Base-by-base conservation (phyloP, 2,797 vertebrate species). In the Lagorchestes hirsutus region DNA sequence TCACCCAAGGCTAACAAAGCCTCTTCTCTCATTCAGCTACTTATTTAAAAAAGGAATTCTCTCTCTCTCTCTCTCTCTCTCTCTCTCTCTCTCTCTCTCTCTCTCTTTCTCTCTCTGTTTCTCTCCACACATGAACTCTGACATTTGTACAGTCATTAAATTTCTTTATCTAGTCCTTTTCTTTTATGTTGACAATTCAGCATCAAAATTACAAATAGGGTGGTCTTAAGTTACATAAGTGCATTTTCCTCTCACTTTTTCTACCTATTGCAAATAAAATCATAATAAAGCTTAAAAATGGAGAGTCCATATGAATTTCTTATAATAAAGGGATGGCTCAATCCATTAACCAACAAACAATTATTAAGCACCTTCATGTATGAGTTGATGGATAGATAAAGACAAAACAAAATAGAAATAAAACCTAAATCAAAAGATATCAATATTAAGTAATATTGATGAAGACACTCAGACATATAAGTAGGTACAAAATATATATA, bases 141-240 rank as follows among this genome's bases (percentile, higher is more conserved):
- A 92, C 92, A 95, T 96, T 97, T 97, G 93, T 87, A n/a, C 67
- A 94, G 50, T 97, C 97, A 98, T 98, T 97, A 97, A 96, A 97
- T 97, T 97, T 97, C 97, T 97, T 98, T 97, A 97, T 98, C 96
- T 96, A 94, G 91, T 87, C 96, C 94, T 97, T 97, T 97, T 95
- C 57, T 95, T 97, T 97, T 90, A 91, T 97, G 96, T 96, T 97
- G 96, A 82, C 56, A 74, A 96, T 93, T 59, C 22, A 95, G 92
- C 90, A 91, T 96, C 97, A 93, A 96, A 97, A 94, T 92, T 90
- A 57, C 92, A 16, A 31, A 34, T 34, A 92, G 82, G 67, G 93
- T 96, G 87, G 62, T 91, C 96, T 94, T 92, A 10, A 94, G 92
- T 94, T 96, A 96, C 92, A 95, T 96, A 96, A 97, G 96, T 96